Base-by-base conservation (phyloP, 2,113 vertebrate species). In the Melanotaenia duboulayi region DNA sequence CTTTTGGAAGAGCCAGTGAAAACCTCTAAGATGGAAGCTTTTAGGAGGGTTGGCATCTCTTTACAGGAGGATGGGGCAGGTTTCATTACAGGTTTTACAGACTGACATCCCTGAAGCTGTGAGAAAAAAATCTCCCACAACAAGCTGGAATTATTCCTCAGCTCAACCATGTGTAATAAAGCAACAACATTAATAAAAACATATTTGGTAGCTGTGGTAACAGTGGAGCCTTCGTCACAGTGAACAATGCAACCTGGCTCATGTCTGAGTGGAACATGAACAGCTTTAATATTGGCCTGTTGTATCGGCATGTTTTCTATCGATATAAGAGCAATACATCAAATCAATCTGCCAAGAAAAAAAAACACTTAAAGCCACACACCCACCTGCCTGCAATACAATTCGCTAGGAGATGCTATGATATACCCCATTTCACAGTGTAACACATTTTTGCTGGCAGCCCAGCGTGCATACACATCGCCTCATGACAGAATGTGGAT, bases 401-500 rank as follows among this genome's bases (percentile, higher is more conserved):
- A 83, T 65, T 50, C 78, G 66, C 80, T 61, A 51, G 35, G 71
- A 76, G 81, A 83, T 80, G 69, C 71, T 71, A 58, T 78, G 69
- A 86, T 87, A 71, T 68, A 80, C 60, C 70, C 44, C 72, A 57
- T 80, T 75, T 78, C 78, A 71, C 81, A 55, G 77, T 24, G 60
- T 66, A 84, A 84, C 73, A 78, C 78, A 65, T 64, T 84, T 80
- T 58, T 37, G 44, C 84, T 71, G 70, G 58, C 62, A 54, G 65
- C 70, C 71, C 67, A 37, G 68, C 82, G 24, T 81, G 60, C 80
- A 58, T 78, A 76, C 77, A 64, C 80, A 22, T 55, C 20, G 44
- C 72, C 65, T 88, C 65, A 76, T 87, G 83, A 89, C 81, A 88
- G 74, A 82, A 65, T 78, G 76, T 88, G 83, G 82, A 87, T 90